Percentiles rank a stretch among this genome's conserved stretches.
phyloP scores from a whole-genome alignment of 1,140 invertebrate species.

The Batillaria attramentaria region DNA sequence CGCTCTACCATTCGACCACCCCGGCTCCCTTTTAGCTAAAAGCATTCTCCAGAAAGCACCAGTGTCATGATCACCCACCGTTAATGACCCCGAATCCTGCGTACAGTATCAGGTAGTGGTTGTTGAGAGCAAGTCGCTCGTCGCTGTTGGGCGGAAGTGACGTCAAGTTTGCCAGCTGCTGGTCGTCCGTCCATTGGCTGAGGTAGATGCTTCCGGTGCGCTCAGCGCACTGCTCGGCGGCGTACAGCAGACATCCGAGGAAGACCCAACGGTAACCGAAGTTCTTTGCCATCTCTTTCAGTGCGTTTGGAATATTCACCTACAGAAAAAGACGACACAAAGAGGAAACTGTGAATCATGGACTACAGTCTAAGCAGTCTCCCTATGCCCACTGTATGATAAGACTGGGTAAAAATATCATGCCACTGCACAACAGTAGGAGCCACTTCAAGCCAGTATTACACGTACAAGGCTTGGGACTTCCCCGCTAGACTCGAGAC shows the following conservation, averaged over 20 bases:
- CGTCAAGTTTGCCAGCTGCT: slow-evolving; percentile 42
- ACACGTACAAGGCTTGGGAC: too few relatives aligned
- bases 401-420: not conserved
- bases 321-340: not conserved
- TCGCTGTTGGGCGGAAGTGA: slow-evolving; percentile 41
- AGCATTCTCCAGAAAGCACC: not conserved
- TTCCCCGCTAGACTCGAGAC: too few relatives aligned
- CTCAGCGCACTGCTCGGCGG: not conserved
- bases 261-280: not conserved
- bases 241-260: not conserved
- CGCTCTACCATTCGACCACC: too few relatives aligned
- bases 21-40: too few relatives aligned
- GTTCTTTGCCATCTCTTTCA: not conserved
- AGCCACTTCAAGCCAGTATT: too few relatives aligned
- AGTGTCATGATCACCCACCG: too few relatives aligned
- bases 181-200: slow-evolving; percentile 59
- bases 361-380: not conserved
- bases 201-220: slow-evolving; percentile 15
- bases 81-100: slow-evolving; percentile 58
- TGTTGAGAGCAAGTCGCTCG: slow-evolving; percentile 49
- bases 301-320: not conserved
- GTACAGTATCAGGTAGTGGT: slow-evolving; percentile 56
- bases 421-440: too few relatives aligned
- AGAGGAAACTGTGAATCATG: not conserved
- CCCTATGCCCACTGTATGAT: not conserved